phyloP scores from a whole-genome alignment of 1,140 invertebrate genomes.

The Drosophila burlai region DNA sequence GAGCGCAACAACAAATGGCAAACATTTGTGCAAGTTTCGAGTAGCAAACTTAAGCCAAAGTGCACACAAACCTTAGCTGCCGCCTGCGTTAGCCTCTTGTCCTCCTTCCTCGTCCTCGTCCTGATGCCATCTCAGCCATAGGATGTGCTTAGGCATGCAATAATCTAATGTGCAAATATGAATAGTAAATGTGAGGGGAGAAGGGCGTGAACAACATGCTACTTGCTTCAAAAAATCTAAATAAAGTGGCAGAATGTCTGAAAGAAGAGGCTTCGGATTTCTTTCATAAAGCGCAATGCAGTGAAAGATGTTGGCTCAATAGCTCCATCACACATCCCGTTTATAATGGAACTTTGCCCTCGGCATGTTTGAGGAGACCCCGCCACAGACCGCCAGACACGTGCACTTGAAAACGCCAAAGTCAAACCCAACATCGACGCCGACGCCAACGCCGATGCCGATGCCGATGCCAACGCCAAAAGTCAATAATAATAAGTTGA shows the following conservation, averaged over 20 bases:
- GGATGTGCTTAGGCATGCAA: constrained; percentile 77
- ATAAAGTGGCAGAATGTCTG: constrained; percentile 51
- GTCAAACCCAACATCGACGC: constrained; percentile 46
- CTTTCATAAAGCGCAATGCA: constrained; percentile 47
- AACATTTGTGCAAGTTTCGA: constrained; percentile 68
- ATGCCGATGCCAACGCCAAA: constrained; percentile 59
- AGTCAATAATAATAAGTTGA: constrained; percentile 80
- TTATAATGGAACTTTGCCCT: constrained; percentile 32
- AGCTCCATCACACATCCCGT: constrained; percentile 53
- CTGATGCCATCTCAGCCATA: constrained; percentile 3
- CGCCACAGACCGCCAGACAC: constrained; percentile 61
- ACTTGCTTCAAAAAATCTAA: constrained; percentile 72
- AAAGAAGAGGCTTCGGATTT: constrained; percentile 17
- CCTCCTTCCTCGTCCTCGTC: neutral
- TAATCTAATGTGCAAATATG: constrained; percentile 83
- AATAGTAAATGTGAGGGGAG: constrained; percentile 59
- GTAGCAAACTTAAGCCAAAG: constrained; percentile 60
- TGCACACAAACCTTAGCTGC: constrained; percentile 39
- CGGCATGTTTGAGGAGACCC: constrained; percentile 23
- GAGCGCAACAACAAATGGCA: constrained; percentile 38
- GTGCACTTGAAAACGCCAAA: constrained; percentile 75
- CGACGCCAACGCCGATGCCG: constrained; percentile 26
- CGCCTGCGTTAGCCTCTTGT: neutral
- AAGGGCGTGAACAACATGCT: constrained; percentile 54
- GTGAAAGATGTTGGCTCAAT: constrained; percentile 72